Evolutionary conservation across 2,888 invertebrate genomes (phyloP).

Genomic region (Antheraea assamensis): DNA sequence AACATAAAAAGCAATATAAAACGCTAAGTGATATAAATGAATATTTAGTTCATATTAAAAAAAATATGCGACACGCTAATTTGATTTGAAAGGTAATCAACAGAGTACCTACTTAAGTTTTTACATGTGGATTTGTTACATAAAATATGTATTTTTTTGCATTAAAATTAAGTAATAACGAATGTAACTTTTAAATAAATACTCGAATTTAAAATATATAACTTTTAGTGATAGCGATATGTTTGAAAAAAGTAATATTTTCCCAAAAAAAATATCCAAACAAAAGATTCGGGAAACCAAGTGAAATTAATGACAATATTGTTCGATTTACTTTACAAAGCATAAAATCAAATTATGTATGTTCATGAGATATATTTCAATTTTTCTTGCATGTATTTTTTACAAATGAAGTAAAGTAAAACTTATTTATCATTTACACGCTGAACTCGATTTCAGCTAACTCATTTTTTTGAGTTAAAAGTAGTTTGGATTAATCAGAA

Average conservation of each 20-base stretch:
- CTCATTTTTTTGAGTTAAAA: neutral
- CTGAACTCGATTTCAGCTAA: neutral
- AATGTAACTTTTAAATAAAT: no score
- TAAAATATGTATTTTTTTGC: no score
- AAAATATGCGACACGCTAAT: neutral
- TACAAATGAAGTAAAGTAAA: neutral
- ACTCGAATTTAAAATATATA: no score
- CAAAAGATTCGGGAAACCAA: neutral
- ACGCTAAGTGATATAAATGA: neutral
- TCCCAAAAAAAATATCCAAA: neutral
- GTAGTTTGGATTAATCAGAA: neutral
- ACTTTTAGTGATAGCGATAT: no score
- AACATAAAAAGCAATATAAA: neutral
- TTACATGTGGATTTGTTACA: neutral
- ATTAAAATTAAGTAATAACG: no score
- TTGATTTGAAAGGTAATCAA: neutral
- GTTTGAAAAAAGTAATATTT: neutral
- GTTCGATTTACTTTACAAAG: neutral
- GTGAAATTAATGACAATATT: neutral
- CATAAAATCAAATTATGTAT: neutral
- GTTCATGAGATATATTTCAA: neutral
- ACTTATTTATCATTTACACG: neutral
- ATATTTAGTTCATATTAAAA: neutral
- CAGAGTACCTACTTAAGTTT: neutral
- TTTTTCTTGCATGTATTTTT: neutral